These are phyloP conservation scores for Acanthosepion pharaonis DNA, from an alignment of 2,888 invertebrate species.

Conservation along the genomic window DNA sequence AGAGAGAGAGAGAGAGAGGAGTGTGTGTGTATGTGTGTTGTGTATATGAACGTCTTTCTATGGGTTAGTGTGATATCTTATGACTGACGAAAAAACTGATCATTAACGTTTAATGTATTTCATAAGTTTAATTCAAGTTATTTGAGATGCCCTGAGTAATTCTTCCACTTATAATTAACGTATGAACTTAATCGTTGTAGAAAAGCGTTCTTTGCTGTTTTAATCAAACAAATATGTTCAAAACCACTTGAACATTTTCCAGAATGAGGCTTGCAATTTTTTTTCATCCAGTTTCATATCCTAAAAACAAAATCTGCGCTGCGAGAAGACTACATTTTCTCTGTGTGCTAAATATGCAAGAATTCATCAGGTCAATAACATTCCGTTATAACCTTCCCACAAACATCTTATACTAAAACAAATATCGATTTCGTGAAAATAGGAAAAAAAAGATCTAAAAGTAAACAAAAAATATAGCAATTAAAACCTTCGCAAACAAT, in stretches of 20 bases:
- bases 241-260: background rate
- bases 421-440: too few relatives aligned
- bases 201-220: background rate
- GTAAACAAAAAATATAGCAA: too few relatives aligned
- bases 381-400: too few relatives aligned
- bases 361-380: too few relatives aligned
- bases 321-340: too few relatives aligned
- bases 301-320: background rate
- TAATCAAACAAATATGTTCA: background rate
- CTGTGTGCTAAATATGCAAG: too few relatives aligned
- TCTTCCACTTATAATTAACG: background rate
- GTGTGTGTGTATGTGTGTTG: too few relatives aligned
- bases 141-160: background rate
- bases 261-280: background rate
- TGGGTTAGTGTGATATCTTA: background rate
- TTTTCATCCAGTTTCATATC: background rate
- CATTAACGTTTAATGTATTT: background rate
- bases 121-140: background rate
- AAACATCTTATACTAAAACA: too few relatives aligned
- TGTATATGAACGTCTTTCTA: background rate
- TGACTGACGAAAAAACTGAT: background rate
- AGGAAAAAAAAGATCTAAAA: too few relatives aligned
- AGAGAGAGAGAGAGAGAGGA: too few relatives aligned
- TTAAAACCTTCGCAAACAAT: too few relatives aligned
- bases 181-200: background rate